phyloP scores from a whole-genome alignment of 2,113 vertebrate genomes.

The Corythaixoides concolor region DNA sequence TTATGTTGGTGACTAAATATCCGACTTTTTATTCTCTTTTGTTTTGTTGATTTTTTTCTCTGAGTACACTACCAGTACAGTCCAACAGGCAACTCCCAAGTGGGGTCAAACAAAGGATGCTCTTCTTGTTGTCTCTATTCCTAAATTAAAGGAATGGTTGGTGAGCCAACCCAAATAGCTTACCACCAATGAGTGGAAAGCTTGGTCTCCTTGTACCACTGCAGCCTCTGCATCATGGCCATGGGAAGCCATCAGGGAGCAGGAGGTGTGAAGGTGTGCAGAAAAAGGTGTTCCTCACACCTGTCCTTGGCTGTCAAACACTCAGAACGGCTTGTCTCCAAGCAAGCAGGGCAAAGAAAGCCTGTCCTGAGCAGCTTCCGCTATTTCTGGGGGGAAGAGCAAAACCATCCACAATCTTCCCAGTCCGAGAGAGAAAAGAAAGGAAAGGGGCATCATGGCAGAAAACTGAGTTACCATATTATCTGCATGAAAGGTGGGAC shows the following conservation, averaged over 20 bases:
- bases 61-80: rapidly evolving
- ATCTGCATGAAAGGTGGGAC: not conserved
- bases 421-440: not conserved
- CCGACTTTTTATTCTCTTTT: not conserved
- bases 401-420: not conserved
- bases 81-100: not conserved
- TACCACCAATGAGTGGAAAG: rapidly evolving
- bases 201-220: not conserved
- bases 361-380: not conserved
- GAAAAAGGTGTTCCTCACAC: not conserved
- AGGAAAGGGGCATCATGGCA: not conserved
- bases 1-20: not conserved
- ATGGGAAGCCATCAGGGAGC: not conserved
- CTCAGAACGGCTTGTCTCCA: not conserved
- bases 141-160: not conserved
- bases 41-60: not conserved
- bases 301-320: not conserved
- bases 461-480: not conserved
- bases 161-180: not conserved
- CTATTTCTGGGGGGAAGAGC: not conserved
- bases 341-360: not conserved
- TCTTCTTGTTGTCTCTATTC: not conserved
- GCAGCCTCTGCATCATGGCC: rapidly evolving
- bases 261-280: not conserved
- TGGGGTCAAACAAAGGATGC: not conserved